Conservation (phyloP, 2,113 vertebrate genomes). For the Canis aureus region DNA sequence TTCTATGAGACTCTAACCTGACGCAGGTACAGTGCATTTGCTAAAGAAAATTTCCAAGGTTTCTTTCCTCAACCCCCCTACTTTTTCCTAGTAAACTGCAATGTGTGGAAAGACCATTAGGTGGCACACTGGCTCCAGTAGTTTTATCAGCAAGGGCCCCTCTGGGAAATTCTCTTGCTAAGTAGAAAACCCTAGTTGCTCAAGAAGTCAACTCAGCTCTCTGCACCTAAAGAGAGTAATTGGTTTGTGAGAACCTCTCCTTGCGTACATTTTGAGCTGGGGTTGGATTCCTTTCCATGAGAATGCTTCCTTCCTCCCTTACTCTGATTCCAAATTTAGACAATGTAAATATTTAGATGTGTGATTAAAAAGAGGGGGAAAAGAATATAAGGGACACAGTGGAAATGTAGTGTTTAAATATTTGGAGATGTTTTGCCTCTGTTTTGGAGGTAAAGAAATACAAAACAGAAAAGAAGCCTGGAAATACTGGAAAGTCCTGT, state of each 20-base stretch:
- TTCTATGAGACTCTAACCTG: background rate
- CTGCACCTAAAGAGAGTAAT: background rate
- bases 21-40: background rate
- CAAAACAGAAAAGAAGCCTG: background rate
- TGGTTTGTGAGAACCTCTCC: background rate
- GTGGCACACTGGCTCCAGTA: slow-evolving; percentile 51
- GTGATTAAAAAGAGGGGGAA: background rate
- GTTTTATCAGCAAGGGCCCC: background rate
- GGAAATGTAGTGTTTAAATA: background rate
- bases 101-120: background rate
- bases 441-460: background rate
- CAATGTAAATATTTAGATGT: background rate
- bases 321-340: background rate
- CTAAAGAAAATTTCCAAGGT: background rate
- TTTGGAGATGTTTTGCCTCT: background rate
- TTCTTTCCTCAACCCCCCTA: background rate
- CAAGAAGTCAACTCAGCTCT: background rate
- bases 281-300: background rate
- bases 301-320: background rate
- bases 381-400: background rate
- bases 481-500: background rate
- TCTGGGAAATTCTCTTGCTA: background rate
- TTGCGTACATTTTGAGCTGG: background rate
- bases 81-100: background rate
- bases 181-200: background rate